Percentiles rank a stretch among this genome's conserved stretches.
Evolutionary conservation across 2,888 invertebrate genomes (phyloP).

Genomic region (Acronicta leporina): DNA sequence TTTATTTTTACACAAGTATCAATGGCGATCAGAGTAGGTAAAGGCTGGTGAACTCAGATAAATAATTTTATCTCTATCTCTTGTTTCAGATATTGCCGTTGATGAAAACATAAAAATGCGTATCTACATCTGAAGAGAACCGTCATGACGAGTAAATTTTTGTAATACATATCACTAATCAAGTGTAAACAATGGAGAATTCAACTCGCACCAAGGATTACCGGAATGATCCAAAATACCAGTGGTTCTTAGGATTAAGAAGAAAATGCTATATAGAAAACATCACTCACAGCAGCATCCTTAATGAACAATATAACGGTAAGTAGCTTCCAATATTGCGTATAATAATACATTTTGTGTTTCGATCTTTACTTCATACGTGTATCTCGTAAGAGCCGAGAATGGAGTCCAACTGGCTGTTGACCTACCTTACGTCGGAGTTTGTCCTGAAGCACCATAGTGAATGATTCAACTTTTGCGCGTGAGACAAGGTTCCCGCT

Average conservation of each 20-base stretch:
- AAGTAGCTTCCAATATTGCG: conserved; percentile 23
- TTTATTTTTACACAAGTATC: conserved; percentile 39
- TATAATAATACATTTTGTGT: background rate
- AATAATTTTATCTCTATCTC: conserved; percentile 53
- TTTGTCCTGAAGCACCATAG: no score
- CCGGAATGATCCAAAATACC: conserved; percentile 42
- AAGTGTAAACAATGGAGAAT: conserved; percentile 39
- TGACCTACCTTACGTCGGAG: no score
- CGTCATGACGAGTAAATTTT: conserved; percentile 12
- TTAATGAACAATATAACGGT: conserved; percentile 39
- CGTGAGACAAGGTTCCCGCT: no score
- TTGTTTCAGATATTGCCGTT: conserved; percentile 57
- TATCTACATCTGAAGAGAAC: conserved; percentile 9
- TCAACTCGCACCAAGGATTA: conserved; percentile 20
- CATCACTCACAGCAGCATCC: conserved; percentile 43
- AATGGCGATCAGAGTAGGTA: conserved; percentile 32
- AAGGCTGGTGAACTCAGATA: conserved; percentile 44
- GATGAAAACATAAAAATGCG: conserved; percentile 36
- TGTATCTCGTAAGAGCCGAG: no score
- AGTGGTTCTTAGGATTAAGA: conserved; percentile 28
- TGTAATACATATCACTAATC: conserved; percentile 9
- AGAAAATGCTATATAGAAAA: conserved; percentile 41
- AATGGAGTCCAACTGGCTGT: no score
- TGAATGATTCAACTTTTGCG: no score
- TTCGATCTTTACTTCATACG: no score